Base-by-base conservation (phyloP, 2,797 vertebrate genomes). In the Neosilurus mollespiculum region DNA sequence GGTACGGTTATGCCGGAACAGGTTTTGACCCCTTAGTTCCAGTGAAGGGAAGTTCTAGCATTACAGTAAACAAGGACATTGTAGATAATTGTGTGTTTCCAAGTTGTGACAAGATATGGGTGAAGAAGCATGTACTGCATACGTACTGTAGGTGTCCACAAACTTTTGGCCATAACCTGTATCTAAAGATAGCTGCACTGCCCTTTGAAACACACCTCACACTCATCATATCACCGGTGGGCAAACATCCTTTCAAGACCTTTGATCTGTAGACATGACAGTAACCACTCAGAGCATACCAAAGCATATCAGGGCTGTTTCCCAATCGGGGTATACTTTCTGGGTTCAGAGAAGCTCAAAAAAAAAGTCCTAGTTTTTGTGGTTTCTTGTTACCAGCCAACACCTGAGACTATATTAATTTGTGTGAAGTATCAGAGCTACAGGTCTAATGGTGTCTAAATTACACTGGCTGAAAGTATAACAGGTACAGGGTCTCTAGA, bases 121-220 rank as follows among this genome's bases (percentile, higher is more conserved):
- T 43, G 43, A 43, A 43, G 43, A 43, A 43, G 43, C 8, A 8
- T 8, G 8, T 43, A 43, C 43, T 43, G 43, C 8, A 43, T 43
- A 43, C 4, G 4, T 43, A 8, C 43, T 43, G 8, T 43, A 16
- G n/a, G 18, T 37, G 20, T 37, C 30, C 18, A 59, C 5, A n/a
- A 15, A 12, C 56, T 15, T 61, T n/a, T 14, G 18, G 20, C 30
- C 18, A n/a, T 43, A n/a, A 8, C 0, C 0, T 24, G 8, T 62
- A 43, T 49, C 12, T 62, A 37, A 34, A 76, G 37, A 8, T 18
- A 62, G 49, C 43, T 54, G 24, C 20, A 37, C 24, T 65, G 83
- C 15, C 70, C 83, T 84, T 84, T 80, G 69, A 70, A 56, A 83
- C 79, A 66, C 12, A 53, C 14, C 11, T 49, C n/a, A 51, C 61